Base-by-base conservation (phyloP, 2,888 invertebrate genomes). In the Ptychoptera albimana region DNA sequence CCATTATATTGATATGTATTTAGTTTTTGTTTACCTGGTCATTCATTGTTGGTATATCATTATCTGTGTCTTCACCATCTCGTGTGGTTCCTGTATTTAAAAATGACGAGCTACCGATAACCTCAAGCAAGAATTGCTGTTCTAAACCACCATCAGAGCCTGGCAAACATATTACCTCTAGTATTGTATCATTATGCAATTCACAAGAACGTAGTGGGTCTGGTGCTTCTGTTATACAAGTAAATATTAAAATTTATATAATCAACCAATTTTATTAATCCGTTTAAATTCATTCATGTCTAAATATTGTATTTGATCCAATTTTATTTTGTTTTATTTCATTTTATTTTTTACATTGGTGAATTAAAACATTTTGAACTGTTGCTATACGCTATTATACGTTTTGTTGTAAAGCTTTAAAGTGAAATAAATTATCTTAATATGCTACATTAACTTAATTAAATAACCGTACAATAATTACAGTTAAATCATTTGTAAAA, bases 91-190 rank as follows among this genome's bases (percentile, higher is more conserved):
- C 70, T 46, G 70, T 70, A 53, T 73, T 70, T 45, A 63, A 64
- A 10, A 63, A 54, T 39, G 63, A 56, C 65, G 77, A 73, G 58
- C 62, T 63, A 36, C 75, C 79, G 58, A 76, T 69, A 52, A 84
- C 85, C 66, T 87, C 86, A 51, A 87, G 69, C 45, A 86, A 70
- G 63, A 87, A 88, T 65, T 80, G 78, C 61, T 88, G 87, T 29
- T 80, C 75, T 39, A 85, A 70, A 11, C 87, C 87, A 6, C 87
- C 87, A 58, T 85, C 85, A 58, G 77, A 76, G 38, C 87, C 85
- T 0, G 86, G 79, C 50, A 75, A 70, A 63, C 87, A 87, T 51
- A 74, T 75, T 50, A 82, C 75, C 59, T 78, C 76, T 40, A 85
- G 60, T 23, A 61, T 54, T 45, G 74, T 78, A 55, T 80, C 76